Percentiles rank a stretch among this genome's conserved stretches.
Conservation (phyloP, 2,888 invertebrate genomes). For the Caenorhabditis angaria region DNA sequence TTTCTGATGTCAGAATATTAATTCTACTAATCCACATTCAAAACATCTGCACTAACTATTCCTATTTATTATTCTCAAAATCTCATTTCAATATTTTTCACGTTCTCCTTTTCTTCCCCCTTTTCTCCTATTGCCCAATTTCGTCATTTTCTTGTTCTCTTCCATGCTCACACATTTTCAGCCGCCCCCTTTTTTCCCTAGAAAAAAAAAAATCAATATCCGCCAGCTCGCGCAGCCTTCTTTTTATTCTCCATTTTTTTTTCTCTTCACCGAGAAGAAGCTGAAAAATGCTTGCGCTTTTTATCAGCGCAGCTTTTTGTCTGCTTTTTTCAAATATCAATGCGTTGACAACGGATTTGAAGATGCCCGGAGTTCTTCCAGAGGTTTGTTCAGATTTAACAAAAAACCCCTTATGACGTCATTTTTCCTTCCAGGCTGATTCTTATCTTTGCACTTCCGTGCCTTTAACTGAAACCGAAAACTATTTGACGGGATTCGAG, state of each 20-base stretch:
- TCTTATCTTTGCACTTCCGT: slow-evolving; percentile 90
- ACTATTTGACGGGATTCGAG: slow-evolving; percentile 87
- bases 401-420: neutral
- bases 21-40: too few species aligned
- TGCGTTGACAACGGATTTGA: slow-evolving; percentile 30
- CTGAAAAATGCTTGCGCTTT: neutral
- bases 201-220: neutral
- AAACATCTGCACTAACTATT: too few species aligned
- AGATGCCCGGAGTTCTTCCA: slow-evolving; percentile 58
- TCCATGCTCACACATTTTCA: neutral
- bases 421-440: slow-evolving; percentile 81
- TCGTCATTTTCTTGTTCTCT: neutral
- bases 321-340: neutral
- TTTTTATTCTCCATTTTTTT: neutral
- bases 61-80: too few species aligned
- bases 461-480: slow-evolving; percentile 83
- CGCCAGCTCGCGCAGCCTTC: neutral
- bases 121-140: neutral
- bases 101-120: neutral
- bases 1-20: too few species aligned
- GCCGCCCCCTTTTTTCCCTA: neutral
- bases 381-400: slow-evolving; percentile 26
- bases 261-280: too few species aligned
- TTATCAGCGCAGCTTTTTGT: neutral
- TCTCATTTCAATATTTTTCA: too few species aligned